phyloP scores from a whole-genome alignment of 2,888 invertebrate genomes.

The Stenotaenia linearis region DNA sequence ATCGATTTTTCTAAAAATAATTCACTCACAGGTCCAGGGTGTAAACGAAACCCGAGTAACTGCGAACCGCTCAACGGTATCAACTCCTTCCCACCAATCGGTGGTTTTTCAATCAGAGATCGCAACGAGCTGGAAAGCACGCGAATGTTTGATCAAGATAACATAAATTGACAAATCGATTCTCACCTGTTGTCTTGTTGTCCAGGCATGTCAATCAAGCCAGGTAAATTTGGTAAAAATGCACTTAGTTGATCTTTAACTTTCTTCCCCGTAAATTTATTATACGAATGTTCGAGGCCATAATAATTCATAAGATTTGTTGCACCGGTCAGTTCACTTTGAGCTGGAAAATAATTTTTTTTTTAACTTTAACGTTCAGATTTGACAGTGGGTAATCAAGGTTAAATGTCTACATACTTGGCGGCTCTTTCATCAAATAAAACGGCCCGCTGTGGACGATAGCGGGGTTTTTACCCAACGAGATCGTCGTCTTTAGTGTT shows the following conservation, averaged over 20 bases:
- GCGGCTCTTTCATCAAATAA: slow-evolving; percentile 95
- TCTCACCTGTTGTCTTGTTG: slow-evolving; percentile 60
- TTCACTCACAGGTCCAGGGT: slow-evolving; percentile 75
- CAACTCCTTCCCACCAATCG: slow-evolving; percentile 61
- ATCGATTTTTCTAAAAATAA: too few relatives aligned
- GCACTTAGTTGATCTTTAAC: slow-evolving; percentile 90
- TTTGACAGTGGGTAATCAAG: too few relatives aligned
- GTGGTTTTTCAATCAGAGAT: slow-evolving; percentile 89
- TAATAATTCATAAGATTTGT: slow-evolving; percentile 95
- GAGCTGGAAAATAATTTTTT: slow-evolving; percentile 60
- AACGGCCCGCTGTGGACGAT: slow-evolving; percentile 97
- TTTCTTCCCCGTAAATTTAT: slow-evolving; percentile 95
- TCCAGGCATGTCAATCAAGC: slow-evolving; percentile 89
- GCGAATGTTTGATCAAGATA: neutral
- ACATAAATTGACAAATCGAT: neutral
- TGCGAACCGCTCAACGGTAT: slow-evolving; percentile 78
- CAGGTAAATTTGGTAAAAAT: slow-evolving; percentile 89
- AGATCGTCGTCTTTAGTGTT: slow-evolving; percentile 94
- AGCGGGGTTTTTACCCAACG: slow-evolving; percentile 91
- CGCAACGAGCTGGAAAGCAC: slow-evolving; percentile 72
- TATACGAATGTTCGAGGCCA: slow-evolving; percentile 93
- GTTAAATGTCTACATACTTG: slow-evolving; percentile 57
- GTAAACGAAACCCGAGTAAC: slow-evolving; percentile 85
- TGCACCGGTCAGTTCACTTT: slow-evolving; percentile 89
- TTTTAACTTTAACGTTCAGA: neutral